A percentile compares a stretch with the other conserved stretches of the same genome.
phyloP scores from a whole-genome alignment of 2,113 vertebrate genomes.

The Triplophysa dalaica region DNA sequence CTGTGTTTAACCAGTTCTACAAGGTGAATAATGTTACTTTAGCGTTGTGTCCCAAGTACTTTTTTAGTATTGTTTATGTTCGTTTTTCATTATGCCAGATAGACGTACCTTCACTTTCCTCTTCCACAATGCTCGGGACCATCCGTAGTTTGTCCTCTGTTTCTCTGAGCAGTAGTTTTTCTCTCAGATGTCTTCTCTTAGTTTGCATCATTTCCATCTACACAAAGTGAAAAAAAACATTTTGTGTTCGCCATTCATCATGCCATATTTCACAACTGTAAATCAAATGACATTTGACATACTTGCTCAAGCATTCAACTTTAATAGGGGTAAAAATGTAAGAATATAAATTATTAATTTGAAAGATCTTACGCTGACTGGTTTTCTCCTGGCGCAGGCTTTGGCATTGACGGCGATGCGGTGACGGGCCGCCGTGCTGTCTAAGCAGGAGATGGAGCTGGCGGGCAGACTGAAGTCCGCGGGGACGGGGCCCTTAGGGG shows the following conservation, averaged over 20 bases:
- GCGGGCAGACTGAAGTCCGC: slow-evolving; percentile 79
- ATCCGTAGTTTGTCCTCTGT: slow-evolving; percentile 50
- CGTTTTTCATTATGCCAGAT: neutral
- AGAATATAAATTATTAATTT: slow-evolving; percentile 22
- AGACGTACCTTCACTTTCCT: slow-evolving; percentile 51
- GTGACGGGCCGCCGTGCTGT: slow-evolving; percentile 84
- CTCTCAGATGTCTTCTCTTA: slow-evolving; percentile 49
- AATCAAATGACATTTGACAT: no score
- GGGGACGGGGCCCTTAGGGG: slow-evolving; percentile 66
- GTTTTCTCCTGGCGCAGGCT: slow-evolving; percentile 72
- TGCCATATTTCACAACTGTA: neutral
- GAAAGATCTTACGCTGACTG: slow-evolving; percentile 67
- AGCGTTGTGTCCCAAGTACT: no score
- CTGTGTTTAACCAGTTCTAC: no score
- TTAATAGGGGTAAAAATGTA: neutral
- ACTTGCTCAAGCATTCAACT: no score
- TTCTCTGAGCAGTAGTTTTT: slow-evolving; percentile 46
- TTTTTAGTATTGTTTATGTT: no score
- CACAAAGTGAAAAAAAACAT: slow-evolving; percentile 21
- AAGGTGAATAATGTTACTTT: no score
- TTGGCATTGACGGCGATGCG: slow-evolving; percentile 82
- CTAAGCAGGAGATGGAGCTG: slow-evolving; percentile 76
- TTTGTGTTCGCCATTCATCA: neutral
- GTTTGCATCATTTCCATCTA: slow-evolving; percentile 58
- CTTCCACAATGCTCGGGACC: slow-evolving; percentile 38